phyloP scores from a whole-genome alignment of 1,140 invertebrate species.

The Trissolcus basalis region DNA sequence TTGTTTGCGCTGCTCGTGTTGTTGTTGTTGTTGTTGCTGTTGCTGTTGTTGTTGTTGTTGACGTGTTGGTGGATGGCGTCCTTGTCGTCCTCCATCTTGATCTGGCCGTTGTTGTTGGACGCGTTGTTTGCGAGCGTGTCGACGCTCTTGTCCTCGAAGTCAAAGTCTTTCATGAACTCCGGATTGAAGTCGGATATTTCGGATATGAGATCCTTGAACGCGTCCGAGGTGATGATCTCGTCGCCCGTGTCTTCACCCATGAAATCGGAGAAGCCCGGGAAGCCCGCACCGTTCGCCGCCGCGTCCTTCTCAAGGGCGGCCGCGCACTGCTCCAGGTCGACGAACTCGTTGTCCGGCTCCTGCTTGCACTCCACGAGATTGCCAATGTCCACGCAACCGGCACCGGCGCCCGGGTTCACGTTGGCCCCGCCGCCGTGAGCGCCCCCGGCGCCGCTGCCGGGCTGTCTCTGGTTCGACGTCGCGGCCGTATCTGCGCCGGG shows the following conservation, averaged over 20 bases:
- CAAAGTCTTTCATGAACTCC: slow-evolving; percentile 90
- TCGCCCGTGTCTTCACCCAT: slow-evolving; percentile 88
- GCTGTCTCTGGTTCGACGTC: slow-evolving; percentile 22
- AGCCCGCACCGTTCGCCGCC: slow-evolving; percentile 81
- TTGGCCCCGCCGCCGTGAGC: slow-evolving; percentile 10
- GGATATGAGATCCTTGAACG: slow-evolving; percentile 91
- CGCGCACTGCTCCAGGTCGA: slow-evolving; percentile 86
- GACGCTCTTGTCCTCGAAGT: slow-evolving; percentile 81
- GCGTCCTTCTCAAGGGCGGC: slow-evolving; percentile 88
- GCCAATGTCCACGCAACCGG: slow-evolving; percentile 75
- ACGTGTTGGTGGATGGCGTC: slow-evolving; percentile 66
- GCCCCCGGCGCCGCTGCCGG: slow-evolving; percentile 32
- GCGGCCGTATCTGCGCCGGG: slow-evolving; percentile 65
- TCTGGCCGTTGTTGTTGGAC: slow-evolving; percentile 71
- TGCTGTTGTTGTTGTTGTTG: slow-evolving; percentile 40
- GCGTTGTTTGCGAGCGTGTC: slow-evolving; percentile 61
- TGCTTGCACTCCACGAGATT: slow-evolving; percentile 88
- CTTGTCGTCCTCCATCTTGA: slow-evolving; percentile 74
- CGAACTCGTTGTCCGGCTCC: slow-evolving; percentile 88
- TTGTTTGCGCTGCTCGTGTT: slow-evolving; percentile 51
- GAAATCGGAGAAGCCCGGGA: slow-evolving; percentile 87
- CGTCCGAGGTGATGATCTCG: slow-evolving; percentile 86
- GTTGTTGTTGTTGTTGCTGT: slow-evolving; percentile 43
- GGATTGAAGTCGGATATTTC: slow-evolving; percentile 89
- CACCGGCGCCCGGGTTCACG: slow-evolving; percentile 37